phyloP scores from a whole-genome alignment of 2,113 vertebrate genomes.

The Paramormyrops kingsleyae region DNA sequence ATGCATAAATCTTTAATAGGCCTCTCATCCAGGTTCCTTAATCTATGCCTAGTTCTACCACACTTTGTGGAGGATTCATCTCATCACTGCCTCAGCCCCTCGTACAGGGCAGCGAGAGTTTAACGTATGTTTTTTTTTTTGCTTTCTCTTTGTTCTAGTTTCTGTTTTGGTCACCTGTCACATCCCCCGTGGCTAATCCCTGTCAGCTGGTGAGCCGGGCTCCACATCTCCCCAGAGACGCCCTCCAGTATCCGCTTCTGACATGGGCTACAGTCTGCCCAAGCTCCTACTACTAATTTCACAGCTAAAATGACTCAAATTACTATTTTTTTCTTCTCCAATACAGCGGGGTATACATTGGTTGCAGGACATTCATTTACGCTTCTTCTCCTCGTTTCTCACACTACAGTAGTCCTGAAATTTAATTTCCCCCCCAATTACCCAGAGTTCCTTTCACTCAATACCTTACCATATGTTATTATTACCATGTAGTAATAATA shows the following conservation, averaged over 20 bases:
- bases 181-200: conserved; percentile 41
- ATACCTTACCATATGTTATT: not conserved
- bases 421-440: not conserved
- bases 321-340: not conserved
- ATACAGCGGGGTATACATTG: not conserved
- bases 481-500: not conserved
- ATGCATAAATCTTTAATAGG: not conserved
- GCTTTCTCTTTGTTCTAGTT: conserved; percentile 52
- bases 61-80: not conserved
- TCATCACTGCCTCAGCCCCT: conserved; percentile 4
- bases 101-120: not conserved
- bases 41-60: not conserved
- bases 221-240: conserved; percentile 40
- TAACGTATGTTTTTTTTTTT: conserved; percentile 8
- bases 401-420: not conserved
- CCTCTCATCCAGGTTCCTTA: not conserved
- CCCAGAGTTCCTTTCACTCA: not conserved
- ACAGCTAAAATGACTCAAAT: not conserved
- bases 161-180: conserved; percentile 50
- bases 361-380: not conserved
- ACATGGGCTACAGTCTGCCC: too few relatives aligned
- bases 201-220: conserved; percentile 35
- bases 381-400: not conserved
- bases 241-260: conserved; percentile 1
- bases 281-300: not conserved